Evolutionary conservation across 2,888 invertebrate genomes (phyloP).

Genomic region (Vanessa cardui): DNA sequence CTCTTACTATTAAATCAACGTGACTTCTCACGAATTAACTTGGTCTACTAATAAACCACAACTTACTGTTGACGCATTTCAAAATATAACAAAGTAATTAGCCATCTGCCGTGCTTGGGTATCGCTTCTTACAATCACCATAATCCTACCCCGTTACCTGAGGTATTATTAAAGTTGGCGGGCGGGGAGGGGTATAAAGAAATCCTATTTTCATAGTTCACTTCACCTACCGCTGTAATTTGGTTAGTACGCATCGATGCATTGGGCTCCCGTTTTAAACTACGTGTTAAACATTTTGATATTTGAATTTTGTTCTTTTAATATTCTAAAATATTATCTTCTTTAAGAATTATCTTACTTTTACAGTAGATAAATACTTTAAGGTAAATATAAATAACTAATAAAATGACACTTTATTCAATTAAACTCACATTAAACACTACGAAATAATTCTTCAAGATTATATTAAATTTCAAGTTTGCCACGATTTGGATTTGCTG

Average conservation of each 20-base stretch:
- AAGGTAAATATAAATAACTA: too few species aligned
- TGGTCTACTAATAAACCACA: background rate
- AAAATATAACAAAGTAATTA: constrained; percentile 32
- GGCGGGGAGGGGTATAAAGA: constrained; percentile 59
- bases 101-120: constrained; percentile 40
- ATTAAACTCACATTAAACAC: too few species aligned
- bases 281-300: constrained; percentile 51
- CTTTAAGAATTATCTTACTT: background rate
- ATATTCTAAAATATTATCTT: background rate
- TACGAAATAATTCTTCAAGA: too few species aligned
- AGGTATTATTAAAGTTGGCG: constrained; percentile 46
- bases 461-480: too few species aligned
- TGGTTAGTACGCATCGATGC: constrained; percentile 74
- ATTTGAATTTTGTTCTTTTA: constrained; percentile 46
- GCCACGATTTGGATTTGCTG: too few species aligned
- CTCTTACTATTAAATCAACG: background rate
- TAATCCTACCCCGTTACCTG: constrained; percentile 70
- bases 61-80: constrained; percentile 7
- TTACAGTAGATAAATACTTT: too few species aligned
- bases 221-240: constrained; percentile 76
- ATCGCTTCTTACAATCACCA: constrained; percentile 72
- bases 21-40: constrained; percentile 1
- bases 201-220: constrained; percentile 83
- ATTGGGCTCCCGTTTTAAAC: constrained; percentile 70
- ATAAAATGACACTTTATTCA: too few species aligned